These are phyloP conservation scores for Drosophila merina DNA, from an alignment of 2,888 invertebrate genomes.

Conservation along the genomic window DNA sequence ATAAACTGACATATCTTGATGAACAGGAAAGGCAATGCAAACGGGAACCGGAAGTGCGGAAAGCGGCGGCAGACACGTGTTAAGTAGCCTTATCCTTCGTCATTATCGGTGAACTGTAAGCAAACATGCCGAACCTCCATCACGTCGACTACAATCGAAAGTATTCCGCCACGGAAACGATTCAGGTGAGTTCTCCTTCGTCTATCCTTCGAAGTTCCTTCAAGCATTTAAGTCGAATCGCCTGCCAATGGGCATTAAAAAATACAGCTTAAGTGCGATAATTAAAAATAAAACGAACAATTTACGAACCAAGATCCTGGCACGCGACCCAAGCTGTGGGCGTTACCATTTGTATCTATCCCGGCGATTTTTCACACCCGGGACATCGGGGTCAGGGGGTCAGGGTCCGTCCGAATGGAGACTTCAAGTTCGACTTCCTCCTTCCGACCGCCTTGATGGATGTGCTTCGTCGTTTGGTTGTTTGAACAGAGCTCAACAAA, in stretches of 20 bases:
- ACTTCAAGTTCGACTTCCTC: conserved; percentile 25
- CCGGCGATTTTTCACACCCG: conserved; percentile 33
- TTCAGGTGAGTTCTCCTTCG: conserved; percentile 81
- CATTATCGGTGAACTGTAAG: conserved; percentile 55
- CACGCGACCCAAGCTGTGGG: conserved; percentile 66
- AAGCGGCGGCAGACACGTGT: conserved; percentile 62
- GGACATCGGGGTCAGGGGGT: conserved; percentile 12
- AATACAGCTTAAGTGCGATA: conserved; percentile 67
- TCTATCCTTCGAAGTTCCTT: neutral
- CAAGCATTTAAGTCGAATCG: conserved; percentile 14
- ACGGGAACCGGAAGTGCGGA: conserved; percentile 24
- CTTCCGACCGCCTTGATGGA: conserved; percentile 61
- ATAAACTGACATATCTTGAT: conserved; percentile 73
- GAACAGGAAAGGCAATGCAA: conserved; percentile 29
- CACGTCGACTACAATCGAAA: conserved; percentile 84
- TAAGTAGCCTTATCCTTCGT: conserved; percentile 63
- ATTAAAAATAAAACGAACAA: conserved; percentile 75
- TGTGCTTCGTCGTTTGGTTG: conserved; percentile 59
- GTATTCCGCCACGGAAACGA: conserved; percentile 84
- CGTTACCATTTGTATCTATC: conserved; percentile 8
- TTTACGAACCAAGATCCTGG: conserved; percentile 62
- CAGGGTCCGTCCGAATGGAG: conserved; percentile 27
- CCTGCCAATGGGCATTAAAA: conserved; percentile 49
- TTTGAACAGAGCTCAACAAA: conserved; percentile 58
- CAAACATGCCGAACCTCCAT: conserved; percentile 82